phyloP scores from a whole-genome alignment of 2,113 vertebrate species.

The Accipiter virgatus region DNA sequence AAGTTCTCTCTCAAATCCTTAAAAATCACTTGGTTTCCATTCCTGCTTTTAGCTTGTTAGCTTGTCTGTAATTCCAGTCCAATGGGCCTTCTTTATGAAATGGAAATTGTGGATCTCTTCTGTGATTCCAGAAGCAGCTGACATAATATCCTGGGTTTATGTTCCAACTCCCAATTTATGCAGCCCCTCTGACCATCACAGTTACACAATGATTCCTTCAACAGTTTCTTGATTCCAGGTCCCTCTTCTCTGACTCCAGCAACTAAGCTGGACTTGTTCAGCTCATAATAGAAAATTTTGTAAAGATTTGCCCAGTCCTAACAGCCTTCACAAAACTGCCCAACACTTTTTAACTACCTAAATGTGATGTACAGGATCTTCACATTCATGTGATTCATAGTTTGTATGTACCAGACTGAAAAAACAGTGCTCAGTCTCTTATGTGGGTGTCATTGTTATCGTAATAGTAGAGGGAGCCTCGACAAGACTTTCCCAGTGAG shows the following conservation, averaged over 20 bases:
- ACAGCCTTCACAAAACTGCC: background rate
- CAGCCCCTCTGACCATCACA: background rate
- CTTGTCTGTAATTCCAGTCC: background rate
- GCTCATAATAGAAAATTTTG: background rate
- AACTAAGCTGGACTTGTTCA: background rate
- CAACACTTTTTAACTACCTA: background rate
- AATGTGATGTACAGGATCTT: background rate
- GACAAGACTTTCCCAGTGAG: fast-evolving
- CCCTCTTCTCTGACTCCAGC: background rate
- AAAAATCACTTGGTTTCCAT: background rate
- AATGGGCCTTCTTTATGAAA: background rate
- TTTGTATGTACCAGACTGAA: background rate
- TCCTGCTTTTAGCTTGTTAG: background rate
- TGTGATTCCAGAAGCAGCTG: background rate
- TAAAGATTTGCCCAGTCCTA: background rate
- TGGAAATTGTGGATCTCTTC: background rate
- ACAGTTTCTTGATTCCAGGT: background rate
- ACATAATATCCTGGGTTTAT: background rate
- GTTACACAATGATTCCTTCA: background rate
- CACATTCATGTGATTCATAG: background rate
- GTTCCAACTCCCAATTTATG: background rate
- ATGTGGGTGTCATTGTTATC: background rate
- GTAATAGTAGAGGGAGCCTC: background rate
- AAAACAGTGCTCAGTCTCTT: background rate
- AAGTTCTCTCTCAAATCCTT: background rate